phyloP scores from a whole-genome alignment of 2,888 invertebrate genomes.

The Himalopsyche japonica region DNA sequence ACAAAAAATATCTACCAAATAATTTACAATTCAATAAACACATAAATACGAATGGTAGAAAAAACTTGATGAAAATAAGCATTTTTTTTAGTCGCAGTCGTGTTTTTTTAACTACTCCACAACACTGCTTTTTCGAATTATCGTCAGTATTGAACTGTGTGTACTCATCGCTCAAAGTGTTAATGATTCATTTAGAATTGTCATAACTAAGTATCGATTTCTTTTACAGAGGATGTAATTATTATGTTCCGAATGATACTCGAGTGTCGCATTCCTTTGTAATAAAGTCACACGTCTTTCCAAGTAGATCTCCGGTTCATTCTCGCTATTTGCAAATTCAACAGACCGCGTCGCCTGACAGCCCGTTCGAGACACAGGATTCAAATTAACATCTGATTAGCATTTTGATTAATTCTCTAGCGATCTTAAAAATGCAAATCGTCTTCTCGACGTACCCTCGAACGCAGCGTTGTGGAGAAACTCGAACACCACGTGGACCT shows the following conservation, averaged over 20 bases:
- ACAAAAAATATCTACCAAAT: no score
- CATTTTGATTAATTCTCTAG: slow-evolving; percentile 40
- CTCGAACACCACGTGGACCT: no score
- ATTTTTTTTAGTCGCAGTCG: no score
- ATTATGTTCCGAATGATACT: not conserved
- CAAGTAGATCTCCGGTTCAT: not conserved
- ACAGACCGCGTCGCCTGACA: slow-evolving; percentile 11
- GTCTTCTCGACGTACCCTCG: not conserved
- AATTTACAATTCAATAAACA: no score
- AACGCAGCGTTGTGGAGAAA: not conserved
- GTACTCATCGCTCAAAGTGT: no score
- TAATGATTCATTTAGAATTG: not conserved
- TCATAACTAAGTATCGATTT: not conserved
- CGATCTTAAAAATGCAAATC: slow-evolving; percentile 40
- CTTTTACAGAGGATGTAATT: not conserved
- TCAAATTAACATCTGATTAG: slow-evolving; percentile 37
- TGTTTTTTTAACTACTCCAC: no score
- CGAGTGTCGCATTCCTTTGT: not conserved
- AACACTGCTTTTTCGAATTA: no score
- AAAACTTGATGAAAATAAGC: no score
- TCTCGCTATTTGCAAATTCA: not conserved
- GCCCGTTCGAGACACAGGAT: slow-evolving; percentile 14
- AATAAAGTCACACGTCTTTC: not conserved
- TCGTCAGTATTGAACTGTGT: no score
- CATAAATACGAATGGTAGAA: no score